Percentiles rank a stretch among this genome's conserved stretches.
Evolutionary conservation across 1,140 invertebrate species (phyloP).

Genomic region (Chymomyza costata): DNA sequence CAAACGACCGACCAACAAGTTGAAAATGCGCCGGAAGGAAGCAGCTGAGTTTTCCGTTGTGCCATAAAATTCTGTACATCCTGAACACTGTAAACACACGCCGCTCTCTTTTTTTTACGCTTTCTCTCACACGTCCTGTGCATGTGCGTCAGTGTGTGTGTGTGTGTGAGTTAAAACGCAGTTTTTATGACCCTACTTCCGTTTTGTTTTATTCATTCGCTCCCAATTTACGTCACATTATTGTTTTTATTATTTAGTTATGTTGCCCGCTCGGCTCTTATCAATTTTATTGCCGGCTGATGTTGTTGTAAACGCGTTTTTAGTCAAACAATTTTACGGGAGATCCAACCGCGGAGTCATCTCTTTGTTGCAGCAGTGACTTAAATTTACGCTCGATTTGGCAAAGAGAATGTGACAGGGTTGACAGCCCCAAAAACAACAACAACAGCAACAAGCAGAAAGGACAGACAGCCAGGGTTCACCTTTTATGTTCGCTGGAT

Average conservation of each 20-base stretch:
- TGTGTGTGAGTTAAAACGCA: slow-evolving; percentile 52
- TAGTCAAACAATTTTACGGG: no score
- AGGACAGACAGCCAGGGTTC: no score
- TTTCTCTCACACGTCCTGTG: background rate
- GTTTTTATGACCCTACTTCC: slow-evolving; percentile 65
- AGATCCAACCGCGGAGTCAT: no score
- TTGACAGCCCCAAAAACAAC: slow-evolving; percentile 1
- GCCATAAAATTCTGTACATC: slow-evolving; percentile 66
- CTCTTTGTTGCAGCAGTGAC: background rate
- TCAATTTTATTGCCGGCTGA: background rate
- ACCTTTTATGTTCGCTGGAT: no score
- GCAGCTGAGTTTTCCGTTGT: slow-evolving; percentile 62
- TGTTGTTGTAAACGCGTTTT: no score
- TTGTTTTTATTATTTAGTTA: slow-evolving; percentile 64
- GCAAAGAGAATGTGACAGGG: slow-evolving; percentile 25
- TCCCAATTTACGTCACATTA: slow-evolving; percentile 68
- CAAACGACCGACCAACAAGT: slow-evolving; percentile 22
- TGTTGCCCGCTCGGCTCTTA: slow-evolving; percentile 1
- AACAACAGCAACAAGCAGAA: no score
- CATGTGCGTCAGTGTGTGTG: slow-evolving; percentile 16
- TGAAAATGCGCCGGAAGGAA: slow-evolving; percentile 64
- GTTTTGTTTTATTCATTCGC: slow-evolving; percentile 68
- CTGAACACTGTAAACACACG: slow-evolving; percentile 22
- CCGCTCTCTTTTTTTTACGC: background rate
- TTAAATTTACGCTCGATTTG: slow-evolving; percentile 53